Evolutionary conservation across 30 jellyfish, hydroid and myxozoan species (phyloP), one percentile per base, ranked within the genome.

Genomic region (Cassiopea xamachana): DNA sequence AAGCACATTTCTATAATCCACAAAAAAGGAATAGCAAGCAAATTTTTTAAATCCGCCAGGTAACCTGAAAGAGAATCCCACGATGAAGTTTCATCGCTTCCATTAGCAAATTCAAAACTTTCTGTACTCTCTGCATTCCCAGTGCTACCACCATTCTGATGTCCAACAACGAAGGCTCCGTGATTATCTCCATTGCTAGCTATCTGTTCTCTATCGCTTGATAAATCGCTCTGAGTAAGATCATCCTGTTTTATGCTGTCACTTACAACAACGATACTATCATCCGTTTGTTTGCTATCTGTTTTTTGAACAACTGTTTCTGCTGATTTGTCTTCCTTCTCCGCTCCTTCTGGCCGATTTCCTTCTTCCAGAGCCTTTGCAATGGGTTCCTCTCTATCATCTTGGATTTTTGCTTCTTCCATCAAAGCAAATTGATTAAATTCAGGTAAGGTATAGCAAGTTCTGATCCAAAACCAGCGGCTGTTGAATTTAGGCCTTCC

Each of bases 31-130:
- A 27, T 74, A 16, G 27, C 19, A 43, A 74, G 4, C 43, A 74
- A 43, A 19, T 10, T 10, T 6, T 55, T 55, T 6, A 3, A 7
- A 69, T 6, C 6, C 46, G 8, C 15, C 7, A 8, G 9, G 10
- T 72, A 15, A 87, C 94, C 94, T 87, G 94, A 87, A 46, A 87
- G 77, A 17, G 89, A 76, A 60, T 87, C 94, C 94, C 94, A 87
- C 1, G 94, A 87, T 7, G 94, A 87, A 1, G 86, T 80, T 60
- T 87, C 87, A 76, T 87, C 94, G 74, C 94, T 87, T 64, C 94
- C 94, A 77, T 87, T 87, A 0, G 94, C 94, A 87, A 87, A 87
- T 60, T 87, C 94, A 64, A 75, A 87, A 55, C 94, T 87, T 49
- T 87, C 94, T 1, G 94, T 87, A 45, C 89, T 77, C 51, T 74